These are phyloP conservation scores for Meteorus sp. DNA, from an alignment of 1,140 invertebrate species.

Conservation along the genomic window DNA sequence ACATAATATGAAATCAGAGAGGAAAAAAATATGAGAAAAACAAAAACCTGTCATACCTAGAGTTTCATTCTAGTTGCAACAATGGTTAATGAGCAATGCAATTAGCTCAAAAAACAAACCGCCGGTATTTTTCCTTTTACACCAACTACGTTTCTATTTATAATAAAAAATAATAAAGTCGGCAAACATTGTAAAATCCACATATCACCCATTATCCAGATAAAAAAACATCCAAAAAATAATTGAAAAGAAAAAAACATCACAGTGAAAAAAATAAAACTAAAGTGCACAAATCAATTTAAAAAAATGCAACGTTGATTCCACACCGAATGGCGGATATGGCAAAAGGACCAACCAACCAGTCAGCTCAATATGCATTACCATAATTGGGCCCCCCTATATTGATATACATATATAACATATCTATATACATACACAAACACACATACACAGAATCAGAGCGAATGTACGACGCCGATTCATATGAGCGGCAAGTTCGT, in stretches of 20 bases:
- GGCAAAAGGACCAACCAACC: not conserved
- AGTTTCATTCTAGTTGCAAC: not conserved
- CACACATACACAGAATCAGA: not conserved
- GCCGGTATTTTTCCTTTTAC: constrained; percentile 1
- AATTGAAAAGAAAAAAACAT: too few relatives aligned
- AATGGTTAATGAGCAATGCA: constrained; percentile 9
- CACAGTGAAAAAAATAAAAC: too few relatives aligned
- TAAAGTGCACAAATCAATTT: too few relatives aligned
- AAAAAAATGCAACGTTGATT: not conserved
- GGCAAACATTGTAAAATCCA: too few relatives aligned
- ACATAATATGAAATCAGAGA: too few relatives aligned
- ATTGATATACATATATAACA: not conserved
- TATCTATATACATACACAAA: constrained; percentile 1
- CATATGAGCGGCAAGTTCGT: too few relatives aligned
- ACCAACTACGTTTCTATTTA: too few relatives aligned
- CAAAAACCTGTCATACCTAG: too few relatives aligned
- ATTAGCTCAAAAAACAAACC: constrained; percentile 2
- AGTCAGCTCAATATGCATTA: constrained; percentile 1
- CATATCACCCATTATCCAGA: too few relatives aligned
- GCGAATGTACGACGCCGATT: not conserved
- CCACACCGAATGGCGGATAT: not conserved
- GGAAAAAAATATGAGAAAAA: too few relatives aligned
- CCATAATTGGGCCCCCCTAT: constrained; percentile 1
- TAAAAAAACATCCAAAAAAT: too few relatives aligned
- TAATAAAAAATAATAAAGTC: too few relatives aligned